These are phyloP conservation scores for Stramonita haemastoma DNA, from an alignment of 2,888 invertebrate species.

Conservation along the genomic window DNA sequence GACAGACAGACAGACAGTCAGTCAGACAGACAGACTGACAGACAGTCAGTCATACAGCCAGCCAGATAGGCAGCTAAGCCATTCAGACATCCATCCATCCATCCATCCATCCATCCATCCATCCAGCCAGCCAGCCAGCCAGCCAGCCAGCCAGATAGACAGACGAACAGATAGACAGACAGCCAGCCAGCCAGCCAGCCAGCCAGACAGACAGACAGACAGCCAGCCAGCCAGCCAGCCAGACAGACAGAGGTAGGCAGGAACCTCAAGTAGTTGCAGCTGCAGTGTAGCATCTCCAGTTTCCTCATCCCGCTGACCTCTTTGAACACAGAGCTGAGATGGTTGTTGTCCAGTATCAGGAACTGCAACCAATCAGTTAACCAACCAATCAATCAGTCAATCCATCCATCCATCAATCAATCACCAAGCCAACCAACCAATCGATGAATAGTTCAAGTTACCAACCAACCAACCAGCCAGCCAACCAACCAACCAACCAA, in stretches of 20 bases:
- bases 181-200: neutral
- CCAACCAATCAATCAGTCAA: neutral
- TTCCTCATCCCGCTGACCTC: constrained; percentile 59
- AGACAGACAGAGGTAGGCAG: neutral
- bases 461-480: too few species aligned
- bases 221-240: neutral
- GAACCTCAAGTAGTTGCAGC: constrained; percentile 62
- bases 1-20: neutral
- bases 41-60: neutral
- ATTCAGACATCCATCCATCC: too few species aligned
- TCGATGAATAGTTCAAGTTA: too few species aligned
- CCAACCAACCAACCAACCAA: too few species aligned
- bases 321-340: constrained; percentile 58
- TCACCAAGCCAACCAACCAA: too few species aligned
- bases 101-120: neutral
- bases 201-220: neutral
- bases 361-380: constrained; percentile 44
- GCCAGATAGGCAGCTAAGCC: neutral
- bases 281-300: constrained; percentile 69
- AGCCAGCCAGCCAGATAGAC: neutral
- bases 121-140: neutral
- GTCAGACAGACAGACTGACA: neutral
- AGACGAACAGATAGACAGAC: neutral
- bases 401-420: too few species aligned
- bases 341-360: constrained; percentile 72